Conservation (phyloP, 2,888 invertebrate species). For the Herminia tarsipennalis region DNA sequence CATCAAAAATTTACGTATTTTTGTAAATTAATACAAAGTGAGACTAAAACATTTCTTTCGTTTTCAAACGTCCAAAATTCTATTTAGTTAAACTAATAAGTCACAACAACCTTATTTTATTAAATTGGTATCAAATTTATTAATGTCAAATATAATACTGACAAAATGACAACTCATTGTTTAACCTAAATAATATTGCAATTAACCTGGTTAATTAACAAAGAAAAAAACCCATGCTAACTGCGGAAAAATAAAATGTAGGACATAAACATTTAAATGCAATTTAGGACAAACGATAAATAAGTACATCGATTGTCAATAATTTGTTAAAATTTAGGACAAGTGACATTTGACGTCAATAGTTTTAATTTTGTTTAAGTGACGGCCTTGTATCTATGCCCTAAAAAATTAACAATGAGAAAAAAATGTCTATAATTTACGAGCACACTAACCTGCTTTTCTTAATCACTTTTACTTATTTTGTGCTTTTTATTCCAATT, state of each 20-base stretch:
- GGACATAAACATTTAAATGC: slow-evolving; percentile 75
- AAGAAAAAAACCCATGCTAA: slow-evolving; percentile 66
- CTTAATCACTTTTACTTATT: not conserved
- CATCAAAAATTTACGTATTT: too few species aligned
- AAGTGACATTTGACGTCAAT: slow-evolving; percentile 7
- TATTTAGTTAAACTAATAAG: too few species aligned
- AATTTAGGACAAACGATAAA: slow-evolving; percentile 64
- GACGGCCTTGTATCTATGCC: slow-evolving; percentile 8
- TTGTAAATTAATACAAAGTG: too few species aligned
- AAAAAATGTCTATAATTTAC: not conserved
- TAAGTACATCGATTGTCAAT: slow-evolving; percentile 51
- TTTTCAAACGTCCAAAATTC: too few species aligned
- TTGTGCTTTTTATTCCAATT: too few species aligned
- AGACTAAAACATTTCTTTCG: too few species aligned
- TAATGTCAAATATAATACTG: too few species aligned
- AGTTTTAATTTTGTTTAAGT: not conserved
- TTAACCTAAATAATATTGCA: slow-evolving; percentile 65
- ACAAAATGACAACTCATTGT: slow-evolving; percentile 17
- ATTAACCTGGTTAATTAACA: slow-evolving; percentile 72
- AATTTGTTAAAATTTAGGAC: slow-evolving; percentile 34
- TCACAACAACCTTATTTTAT: too few species aligned
- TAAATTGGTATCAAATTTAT: too few species aligned
- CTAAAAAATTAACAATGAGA: not conserved
- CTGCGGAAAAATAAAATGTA: slow-evolving; percentile 64
- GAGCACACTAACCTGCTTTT: not conserved